Evolutionary conservation across 2,797 vertebrate species (phyloP), one percentile per base, ranked within the genome.

Genomic region (Thalassophryne amazonica): DNA sequence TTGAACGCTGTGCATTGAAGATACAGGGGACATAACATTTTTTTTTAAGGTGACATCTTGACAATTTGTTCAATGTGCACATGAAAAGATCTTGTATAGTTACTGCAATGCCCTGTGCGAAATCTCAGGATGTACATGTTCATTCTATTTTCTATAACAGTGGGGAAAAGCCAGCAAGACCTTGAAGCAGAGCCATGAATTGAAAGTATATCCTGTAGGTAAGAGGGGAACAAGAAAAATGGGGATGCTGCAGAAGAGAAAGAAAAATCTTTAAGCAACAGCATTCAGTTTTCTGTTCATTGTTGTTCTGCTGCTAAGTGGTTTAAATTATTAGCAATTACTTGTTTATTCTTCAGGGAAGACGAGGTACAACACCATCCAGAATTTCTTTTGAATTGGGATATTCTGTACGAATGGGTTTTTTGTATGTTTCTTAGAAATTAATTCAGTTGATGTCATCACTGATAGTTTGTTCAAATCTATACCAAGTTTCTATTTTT

Each of bases 81-180:
- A 49, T 37, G 34, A 67, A 41, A 67, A 47, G 46, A 66, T 71
- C 40, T 57, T 74, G 65, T 70, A 64, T 54, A 65, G 48, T 53
- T 66, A 6, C 47, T 41, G 45, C 61, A 18, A 39, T 23, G 36
- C 55, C 56, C 46, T 74, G 63, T 79, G 65, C 73, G 58, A 73
- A 81, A 76, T 80, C 84, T 86, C 87, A 86, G 83, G 85, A 84
- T 76, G 76, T 72, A 41, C 49, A 37, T 18, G 2, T 58, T 69
- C 49, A 12, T 65, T 69, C 38, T 43, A 56, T 62, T 76, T 63
- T 57, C 54, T 68, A 35, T 30, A 50, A 49, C 28, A 30, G 63
- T 27, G 22, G 38, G 33, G 59, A 74, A 53, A 8, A 32, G 36
- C 55, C 6, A 4, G 17, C 34, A 21, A 40, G 50, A 43, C n/a